Conservation (phyloP, 2,888 invertebrate genomes). For the Oscheius onirici region DNA sequence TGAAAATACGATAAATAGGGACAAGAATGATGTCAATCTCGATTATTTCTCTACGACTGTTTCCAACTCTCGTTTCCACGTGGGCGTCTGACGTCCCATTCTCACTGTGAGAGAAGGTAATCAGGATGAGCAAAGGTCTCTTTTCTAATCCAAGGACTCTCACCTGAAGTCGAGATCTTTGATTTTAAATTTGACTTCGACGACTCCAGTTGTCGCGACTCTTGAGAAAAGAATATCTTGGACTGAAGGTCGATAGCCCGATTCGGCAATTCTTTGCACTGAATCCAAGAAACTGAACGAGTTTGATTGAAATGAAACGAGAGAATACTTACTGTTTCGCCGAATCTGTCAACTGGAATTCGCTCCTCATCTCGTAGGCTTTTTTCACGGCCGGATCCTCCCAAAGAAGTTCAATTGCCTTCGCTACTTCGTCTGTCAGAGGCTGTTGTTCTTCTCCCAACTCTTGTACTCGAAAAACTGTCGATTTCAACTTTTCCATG, state of each 20-base stretch:
- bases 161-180: conserved; percentile 69
- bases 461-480: conserved; percentile 62
- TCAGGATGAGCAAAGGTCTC: too few relatives aligned
- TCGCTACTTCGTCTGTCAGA: conserved; percentile 64
- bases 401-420: conserved; percentile 49
- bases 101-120: too few relatives aligned
- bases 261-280: conserved; percentile 58
- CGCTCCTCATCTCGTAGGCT: conserved; percentile 70
- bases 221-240: conserved; percentile 70
- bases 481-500: conserved; percentile 48
- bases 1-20: too few relatives aligned
- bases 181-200: conserved; percentile 71
- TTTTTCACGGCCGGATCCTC: conserved; percentile 69
- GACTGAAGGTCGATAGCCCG: conserved; percentile 69
- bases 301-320: not conserved
- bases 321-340: conserved; percentile 68
- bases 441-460: conserved; percentile 65
- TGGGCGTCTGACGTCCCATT: too few relatives aligned
- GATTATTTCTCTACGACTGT: too few relatives aligned
- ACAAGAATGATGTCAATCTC: too few relatives aligned
- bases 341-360: conserved; percentile 70
- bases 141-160: not conserved
- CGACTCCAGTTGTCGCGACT: conserved; percentile 70
- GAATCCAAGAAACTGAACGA: conserved; percentile 66
- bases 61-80: too few relatives aligned